phyloP scores from a whole-genome alignment of 2,113 vertebrate species.

The Cavia aperea region DNA sequence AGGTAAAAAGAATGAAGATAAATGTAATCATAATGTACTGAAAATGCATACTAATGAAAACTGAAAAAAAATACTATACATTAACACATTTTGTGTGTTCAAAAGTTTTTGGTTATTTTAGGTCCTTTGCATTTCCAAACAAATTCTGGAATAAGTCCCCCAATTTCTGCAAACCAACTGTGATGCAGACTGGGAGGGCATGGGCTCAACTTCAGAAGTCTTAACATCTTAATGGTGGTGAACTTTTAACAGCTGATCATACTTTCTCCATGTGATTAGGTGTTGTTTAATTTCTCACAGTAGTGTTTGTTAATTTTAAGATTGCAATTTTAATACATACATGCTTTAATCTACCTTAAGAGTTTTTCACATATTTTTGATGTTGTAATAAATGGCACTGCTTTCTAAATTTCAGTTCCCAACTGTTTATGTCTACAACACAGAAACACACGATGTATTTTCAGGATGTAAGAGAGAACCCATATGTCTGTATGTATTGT shows the following conservation, averaged over 20 bases:
- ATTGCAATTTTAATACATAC: not conserved
- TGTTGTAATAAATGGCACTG: not conserved
- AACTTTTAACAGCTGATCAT: not conserved
- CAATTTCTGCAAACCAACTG: not conserved
- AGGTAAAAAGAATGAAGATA: not conserved
- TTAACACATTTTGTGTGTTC: not conserved
- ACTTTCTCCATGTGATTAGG: not conserved
- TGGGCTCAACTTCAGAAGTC: not conserved
- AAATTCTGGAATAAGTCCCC: not conserved
- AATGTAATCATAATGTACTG: not conserved
- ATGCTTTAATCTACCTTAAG: not conserved
- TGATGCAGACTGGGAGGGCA: not conserved
- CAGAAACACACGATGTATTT: not conserved
- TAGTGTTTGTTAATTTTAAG: not conserved
- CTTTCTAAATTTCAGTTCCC: constrained; percentile 14
- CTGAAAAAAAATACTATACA: not conserved
- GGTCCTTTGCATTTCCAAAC: not conserved
- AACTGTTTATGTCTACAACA: not conserved
- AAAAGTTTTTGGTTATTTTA: constrained; percentile 16
- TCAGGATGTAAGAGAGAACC: not conserved
- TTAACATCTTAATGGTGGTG: not conserved
- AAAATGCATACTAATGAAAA: not conserved
- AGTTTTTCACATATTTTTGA: not conserved
- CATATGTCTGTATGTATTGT: not conserved
- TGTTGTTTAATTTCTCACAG: not conserved